Evolutionary conservation across 2,797 vertebrate species (phyloP), one percentile per base, ranked within the genome.

Genomic region (Tiaroga cobitis): DNA sequence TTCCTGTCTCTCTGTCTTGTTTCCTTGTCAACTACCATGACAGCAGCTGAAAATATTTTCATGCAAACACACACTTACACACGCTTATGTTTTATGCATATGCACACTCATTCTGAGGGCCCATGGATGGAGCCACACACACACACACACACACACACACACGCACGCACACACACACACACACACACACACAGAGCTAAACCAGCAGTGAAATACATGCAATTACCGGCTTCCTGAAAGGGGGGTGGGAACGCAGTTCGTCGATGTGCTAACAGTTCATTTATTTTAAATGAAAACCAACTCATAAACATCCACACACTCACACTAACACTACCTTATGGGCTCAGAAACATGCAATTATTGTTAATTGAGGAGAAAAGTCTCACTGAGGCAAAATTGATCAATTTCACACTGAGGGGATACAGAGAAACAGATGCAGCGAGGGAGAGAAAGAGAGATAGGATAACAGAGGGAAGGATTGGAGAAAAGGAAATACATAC

Each of bases 371-470:
- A 76, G 41, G 51, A 85, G 80, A 72, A 61, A 76, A 43, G 68
- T 82, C 85, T 63, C 29, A 63, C 51, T 70, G 63, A 72, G 80
- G 74, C 73, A 72, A 86, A 78, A 82, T 82, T 77, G 46, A 86
- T 86, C 85, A 82, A 86, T 86, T 86, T 86, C 54, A 86, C 85
- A 86, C 85, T 70, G 61, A 61, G 80, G 72, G 74, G 54, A 56
- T 86, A 29, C 54, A 69, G 78, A 65, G 65, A 82, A 86, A 78
- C 74, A 80, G 75, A 85, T 54, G 75, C 24, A 56, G 69, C 0
- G 24, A 74, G 56, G 67, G n/a, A 69, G 51, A 46, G 19, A 16
- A 26, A 46, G 56, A 84, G n/a, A 73, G 61, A 70, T 26, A 80
- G 34, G 32, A 68, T 37, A 68, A 21, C 18, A 61, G 24, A 61